Base-by-base conservation (phyloP, 1,140 invertebrate species). In the Drosophila kurseongensis region DNA sequence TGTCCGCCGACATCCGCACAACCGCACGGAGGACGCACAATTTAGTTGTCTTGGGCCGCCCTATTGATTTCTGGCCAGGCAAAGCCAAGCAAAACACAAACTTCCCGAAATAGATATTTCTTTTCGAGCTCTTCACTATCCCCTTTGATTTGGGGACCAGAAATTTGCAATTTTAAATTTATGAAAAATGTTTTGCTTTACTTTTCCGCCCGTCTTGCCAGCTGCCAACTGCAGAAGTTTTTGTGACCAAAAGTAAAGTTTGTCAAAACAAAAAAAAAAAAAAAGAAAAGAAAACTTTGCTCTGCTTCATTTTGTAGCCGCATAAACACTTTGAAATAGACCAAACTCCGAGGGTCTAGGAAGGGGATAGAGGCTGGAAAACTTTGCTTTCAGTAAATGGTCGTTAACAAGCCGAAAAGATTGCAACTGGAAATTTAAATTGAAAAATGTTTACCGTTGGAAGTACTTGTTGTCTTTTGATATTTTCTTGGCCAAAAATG, bases 291-390 rank as follows among this genome's bases (percentile, higher is more conserved):
- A 54, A 82, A 86, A 88, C 80, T 89, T 88, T 83, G 78, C 78
- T 86, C 74, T 78, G 79, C 81, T 84, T 88, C 75, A 89, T 89
- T 88, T 89, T 89, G 80, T 88, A 88, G 85, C 84, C 83, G 83
- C 84, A 88, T 88, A 88, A 88, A 88, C 84, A 88, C 83, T 89
- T 89, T 89, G 80, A 88, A 89, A 88, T 88, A 80, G 83, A 83
- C 79, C 75, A 75, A 83, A 59, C 69, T 62, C 68, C 75, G 58
- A 65, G 73, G 72, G 36, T 58, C 68, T 52, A 42, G 48, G 45
- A 10, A 29, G 36, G 29, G 51, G 65, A 45, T 42, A 29, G 52
- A n/a, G 27, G 42, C 66, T 65, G 71, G 45, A 63, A 76, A 84
- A 85, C 52, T 84, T 84, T 80, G 42, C 40, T 44, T 42, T 52